Evolutionary conservation across 92 coral and sea anemone genomes (phyloP).

Genomic region (Parazoanthus swiftii): DNA sequence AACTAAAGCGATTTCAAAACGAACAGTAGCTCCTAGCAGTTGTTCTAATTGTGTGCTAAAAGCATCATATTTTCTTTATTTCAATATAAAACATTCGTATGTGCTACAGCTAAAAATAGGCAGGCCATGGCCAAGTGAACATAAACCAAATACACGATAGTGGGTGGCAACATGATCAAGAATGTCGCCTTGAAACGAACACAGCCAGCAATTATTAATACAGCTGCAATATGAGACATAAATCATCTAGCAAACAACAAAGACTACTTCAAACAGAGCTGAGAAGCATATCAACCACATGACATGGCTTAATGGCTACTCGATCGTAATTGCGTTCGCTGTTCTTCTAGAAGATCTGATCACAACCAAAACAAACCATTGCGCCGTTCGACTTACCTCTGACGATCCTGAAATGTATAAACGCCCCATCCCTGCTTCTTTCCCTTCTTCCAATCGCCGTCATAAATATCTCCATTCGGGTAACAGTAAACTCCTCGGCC

Average conservation of each 20-base stretch:
- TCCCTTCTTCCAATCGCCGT: slow-evolving; percentile 96
- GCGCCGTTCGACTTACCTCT: slow-evolving; percentile 53
- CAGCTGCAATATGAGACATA: not conserved
- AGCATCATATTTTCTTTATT: not conserved
- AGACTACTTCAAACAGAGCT: not conserved
- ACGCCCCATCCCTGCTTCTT: slow-evolving; percentile 84
- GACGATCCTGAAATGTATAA: slow-evolving; percentile 75
- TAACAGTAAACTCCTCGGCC: slow-evolving; percentile 88
- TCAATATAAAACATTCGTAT: too few relatives aligned
- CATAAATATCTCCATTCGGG: slow-evolving; percentile 93
- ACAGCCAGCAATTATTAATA: not conserved
- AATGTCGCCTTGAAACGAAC: not conserved
- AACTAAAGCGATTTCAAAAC: not conserved
- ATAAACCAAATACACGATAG: not conserved
- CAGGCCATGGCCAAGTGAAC: not conserved
- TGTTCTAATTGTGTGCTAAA: not conserved
- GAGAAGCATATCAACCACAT: not conserved
- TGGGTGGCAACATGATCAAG: not conserved
- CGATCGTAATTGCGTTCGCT: slow-evolving; percentile 2
- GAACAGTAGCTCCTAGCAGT: not conserved
- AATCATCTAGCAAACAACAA: not conserved
- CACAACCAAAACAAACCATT: slow-evolving; percentile 18
- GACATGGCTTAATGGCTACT: not conserved
- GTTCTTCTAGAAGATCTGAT: not conserved
- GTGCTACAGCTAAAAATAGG: too few relatives aligned